phyloP scores from a whole-genome alignment of 1,140 invertebrate genomes.

The Whitmania pigra region DNA sequence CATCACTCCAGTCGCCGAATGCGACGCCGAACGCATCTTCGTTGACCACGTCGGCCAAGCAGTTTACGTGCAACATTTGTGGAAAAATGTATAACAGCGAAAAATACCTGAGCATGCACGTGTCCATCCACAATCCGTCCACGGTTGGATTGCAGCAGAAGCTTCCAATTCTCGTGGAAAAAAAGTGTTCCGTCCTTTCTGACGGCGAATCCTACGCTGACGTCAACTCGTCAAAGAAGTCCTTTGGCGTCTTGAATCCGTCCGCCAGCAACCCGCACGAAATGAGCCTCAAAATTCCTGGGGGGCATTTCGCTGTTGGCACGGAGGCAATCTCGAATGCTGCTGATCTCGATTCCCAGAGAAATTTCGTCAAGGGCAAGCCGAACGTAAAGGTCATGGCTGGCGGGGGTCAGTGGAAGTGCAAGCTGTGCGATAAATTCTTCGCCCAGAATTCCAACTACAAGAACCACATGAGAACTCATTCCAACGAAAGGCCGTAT shows the following conservation, averaged over 20 bases:
- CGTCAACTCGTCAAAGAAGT: too few relatives aligned
- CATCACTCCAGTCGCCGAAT: background rate
- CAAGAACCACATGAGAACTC: conserved; percentile 19
- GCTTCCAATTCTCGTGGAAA: background rate
- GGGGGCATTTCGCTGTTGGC: too few relatives aligned
- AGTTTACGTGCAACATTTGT: background rate
- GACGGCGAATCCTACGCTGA: background rate
- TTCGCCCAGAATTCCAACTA: conserved; percentile 21
- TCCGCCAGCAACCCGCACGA: too few relatives aligned
- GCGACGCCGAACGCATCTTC: background rate
- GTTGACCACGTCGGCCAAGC: background rate
- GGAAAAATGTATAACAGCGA: conserved; percentile 14
- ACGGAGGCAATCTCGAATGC: too few relatives aligned
- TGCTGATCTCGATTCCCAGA: too few relatives aligned
- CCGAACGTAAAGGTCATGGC: too few relatives aligned
- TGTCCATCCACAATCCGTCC: conserved; percentile 12
- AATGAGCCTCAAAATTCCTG: too few relatives aligned
- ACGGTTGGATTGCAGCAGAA: background rate
- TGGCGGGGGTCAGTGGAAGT: conserved; percentile 1
- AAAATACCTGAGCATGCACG: conserved; percentile 19
- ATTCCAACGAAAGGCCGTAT: conserved; percentile 17
- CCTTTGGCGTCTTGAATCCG: too few relatives aligned
- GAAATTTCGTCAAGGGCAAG: too few relatives aligned
- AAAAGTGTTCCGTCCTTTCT: background rate
- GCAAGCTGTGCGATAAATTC: conserved; percentile 16